phyloP scores from a whole-genome alignment of 2,797 vertebrate species.

The Lacerta viridis region DNA sequence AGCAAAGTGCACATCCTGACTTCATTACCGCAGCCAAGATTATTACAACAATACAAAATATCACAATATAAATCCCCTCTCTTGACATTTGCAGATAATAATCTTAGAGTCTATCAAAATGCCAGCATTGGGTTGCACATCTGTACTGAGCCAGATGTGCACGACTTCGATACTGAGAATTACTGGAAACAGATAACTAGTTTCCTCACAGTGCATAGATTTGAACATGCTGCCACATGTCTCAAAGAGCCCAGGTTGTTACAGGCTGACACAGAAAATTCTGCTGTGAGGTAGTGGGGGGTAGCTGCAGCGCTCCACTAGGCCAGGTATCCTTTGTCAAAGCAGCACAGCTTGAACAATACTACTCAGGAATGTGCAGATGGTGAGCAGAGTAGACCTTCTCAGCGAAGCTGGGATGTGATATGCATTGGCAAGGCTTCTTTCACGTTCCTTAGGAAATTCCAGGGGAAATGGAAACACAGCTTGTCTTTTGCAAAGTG shows the following conservation, averaged over 20 bases:
- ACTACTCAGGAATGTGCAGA: neutral
- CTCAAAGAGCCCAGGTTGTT: neutral
- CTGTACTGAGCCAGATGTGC: slow-evolving; percentile 21
- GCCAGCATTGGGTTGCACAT: slow-evolving; percentile 24
- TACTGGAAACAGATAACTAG: neutral
- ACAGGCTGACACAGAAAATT: neutral
- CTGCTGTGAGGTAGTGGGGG: neutral
- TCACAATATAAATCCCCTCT: slow-evolving; percentile 61
- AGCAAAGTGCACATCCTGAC: slow-evolving; percentile 67
- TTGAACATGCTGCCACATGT: neutral
- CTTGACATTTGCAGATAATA: slow-evolving; percentile 60
- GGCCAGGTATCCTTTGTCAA: neutral
- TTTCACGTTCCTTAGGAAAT: neutral
- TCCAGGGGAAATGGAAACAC: accelerated
- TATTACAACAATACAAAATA: slow-evolving; percentile 64
- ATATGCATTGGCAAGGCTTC: accelerated
- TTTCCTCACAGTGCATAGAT: neutral
- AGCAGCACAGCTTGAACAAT: neutral
- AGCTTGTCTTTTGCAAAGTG: neutral
- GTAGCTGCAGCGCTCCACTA: neutral
- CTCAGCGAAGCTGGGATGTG: accelerated
- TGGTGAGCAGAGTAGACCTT: neutral
- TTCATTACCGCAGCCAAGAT: slow-evolving; percentile 54
- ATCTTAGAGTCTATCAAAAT: slow-evolving; percentile 55
- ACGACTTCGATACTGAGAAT: neutral